These are phyloP conservation scores for Carassius carassius DNA, from an alignment of 2,113 vertebrate species.

Conservation along the genomic window DNA sequence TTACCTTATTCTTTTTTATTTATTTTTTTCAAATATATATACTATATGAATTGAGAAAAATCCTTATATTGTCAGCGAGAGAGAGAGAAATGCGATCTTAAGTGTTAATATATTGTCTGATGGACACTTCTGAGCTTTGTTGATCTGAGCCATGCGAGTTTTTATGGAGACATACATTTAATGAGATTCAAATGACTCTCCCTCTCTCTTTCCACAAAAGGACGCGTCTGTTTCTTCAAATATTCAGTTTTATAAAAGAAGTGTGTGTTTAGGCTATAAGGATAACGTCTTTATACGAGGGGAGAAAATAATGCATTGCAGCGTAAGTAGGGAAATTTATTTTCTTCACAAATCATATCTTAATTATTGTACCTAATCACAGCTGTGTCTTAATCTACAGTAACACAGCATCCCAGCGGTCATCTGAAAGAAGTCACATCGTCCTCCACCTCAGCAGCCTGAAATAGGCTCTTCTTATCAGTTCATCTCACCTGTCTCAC, in stretches of 20 bases:
- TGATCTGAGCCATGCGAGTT: slow-evolving; percentile 16
- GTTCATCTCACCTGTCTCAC: slow-evolving; percentile 37
- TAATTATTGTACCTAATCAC: slow-evolving; percentile 11
- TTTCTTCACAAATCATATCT: background rate
- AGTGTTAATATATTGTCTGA: background rate
- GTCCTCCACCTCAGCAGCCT: slow-evolving; percentile 18
- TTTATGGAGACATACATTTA: slow-evolving; percentile 1
- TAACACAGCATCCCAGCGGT: slow-evolving; percentile 20
- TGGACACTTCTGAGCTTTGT: slow-evolving; percentile 1
- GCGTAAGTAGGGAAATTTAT: background rate
- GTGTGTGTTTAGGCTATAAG: background rate
- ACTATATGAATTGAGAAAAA: background rate
- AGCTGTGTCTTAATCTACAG: background rate
- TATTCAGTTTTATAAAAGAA: slow-evolving; percentile 3
- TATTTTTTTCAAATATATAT: background rate
- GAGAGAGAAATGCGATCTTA: background rate
- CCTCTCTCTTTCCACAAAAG: background rate
- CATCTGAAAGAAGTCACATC: slow-evolving; percentile 7
- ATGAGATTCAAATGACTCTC: background rate
- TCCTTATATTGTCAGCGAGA: background rate
- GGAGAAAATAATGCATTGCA: background rate
- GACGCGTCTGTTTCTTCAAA: background rate
- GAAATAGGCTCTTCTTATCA: slow-evolving; percentile 41
- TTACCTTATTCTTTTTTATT: too few species aligned
- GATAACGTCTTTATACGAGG: background rate